These are phyloP conservation scores for Nyctalus aviator DNA, from an alignment of 2,797 vertebrate genomes.

Conservation along the genomic window DNA sequence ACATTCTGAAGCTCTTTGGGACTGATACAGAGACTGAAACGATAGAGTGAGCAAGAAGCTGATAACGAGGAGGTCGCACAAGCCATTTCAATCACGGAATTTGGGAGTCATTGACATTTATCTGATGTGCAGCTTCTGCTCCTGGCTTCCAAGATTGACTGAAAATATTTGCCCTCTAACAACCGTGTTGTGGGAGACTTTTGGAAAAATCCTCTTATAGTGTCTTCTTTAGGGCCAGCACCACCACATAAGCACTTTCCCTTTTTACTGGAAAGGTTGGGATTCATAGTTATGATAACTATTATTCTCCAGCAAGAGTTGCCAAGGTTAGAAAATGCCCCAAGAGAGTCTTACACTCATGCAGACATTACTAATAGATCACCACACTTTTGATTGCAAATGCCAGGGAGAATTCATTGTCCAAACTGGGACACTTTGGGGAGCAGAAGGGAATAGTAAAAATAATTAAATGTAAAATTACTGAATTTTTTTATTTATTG, in stretches of 20 bases:
- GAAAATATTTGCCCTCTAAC: constrained; percentile 1
- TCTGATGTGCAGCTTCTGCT: neutral
- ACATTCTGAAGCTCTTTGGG: constrained; percentile 35
- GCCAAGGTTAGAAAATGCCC: neutral
- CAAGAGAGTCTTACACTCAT: neutral
- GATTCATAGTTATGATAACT: neutral
- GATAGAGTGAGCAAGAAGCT: neutral
- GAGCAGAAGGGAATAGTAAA: neutral
- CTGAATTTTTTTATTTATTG: neutral
- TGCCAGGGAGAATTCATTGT: neutral
- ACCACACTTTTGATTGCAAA: neutral
- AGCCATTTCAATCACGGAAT: neutral
- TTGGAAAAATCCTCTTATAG: neutral
- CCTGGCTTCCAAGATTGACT: neutral
- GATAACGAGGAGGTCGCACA: neutral
- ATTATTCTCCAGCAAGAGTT: neutral
- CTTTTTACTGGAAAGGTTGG: neutral
- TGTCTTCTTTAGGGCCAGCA: neutral
- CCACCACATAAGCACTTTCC: neutral
- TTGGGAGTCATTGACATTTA: neutral
- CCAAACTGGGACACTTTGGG: neutral
- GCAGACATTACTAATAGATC: neutral
- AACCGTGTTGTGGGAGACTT: neutral
- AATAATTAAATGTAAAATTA: neutral
- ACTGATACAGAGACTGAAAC: neutral